Percentiles rank a stretch among this genome's conserved stretches.
Evolutionary conservation across 2,797 vertebrate genomes (phyloP).

Genomic region (Myotis vivesi): DNA sequence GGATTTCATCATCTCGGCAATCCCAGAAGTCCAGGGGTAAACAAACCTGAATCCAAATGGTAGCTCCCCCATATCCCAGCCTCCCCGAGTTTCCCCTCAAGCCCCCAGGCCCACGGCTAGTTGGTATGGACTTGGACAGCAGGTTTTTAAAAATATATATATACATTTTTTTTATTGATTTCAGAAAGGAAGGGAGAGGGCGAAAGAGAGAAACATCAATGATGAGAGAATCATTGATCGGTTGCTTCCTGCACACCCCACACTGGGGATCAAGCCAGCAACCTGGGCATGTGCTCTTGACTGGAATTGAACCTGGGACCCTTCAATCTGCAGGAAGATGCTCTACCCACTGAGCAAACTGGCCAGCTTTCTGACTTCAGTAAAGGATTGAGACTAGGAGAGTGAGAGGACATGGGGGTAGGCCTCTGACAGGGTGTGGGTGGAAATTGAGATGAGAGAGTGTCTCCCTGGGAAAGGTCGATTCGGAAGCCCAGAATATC

Average conservation of each 20-base stretch:
- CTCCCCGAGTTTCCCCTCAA: background rate
- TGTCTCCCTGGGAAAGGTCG: background rate
- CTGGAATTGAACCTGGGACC: too few relatives aligned
- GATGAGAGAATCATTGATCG: too few relatives aligned
- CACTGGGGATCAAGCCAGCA: too few relatives aligned
- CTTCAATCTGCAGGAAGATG: too few relatives aligned
- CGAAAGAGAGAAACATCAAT: too few relatives aligned
- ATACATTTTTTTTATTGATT: too few relatives aligned
- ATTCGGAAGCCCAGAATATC: background rate
- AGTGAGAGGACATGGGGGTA: background rate
- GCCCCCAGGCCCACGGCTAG: background rate
- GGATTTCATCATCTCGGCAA: background rate
- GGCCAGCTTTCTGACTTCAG: background rate
- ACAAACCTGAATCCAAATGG: background rate
- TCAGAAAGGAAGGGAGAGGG: too few relatives aligned
- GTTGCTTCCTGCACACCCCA: too few relatives aligned
- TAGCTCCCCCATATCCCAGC: background rate
- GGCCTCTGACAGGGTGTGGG: background rate
- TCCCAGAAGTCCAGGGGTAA: background rate
- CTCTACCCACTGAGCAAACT: too few relatives aligned
- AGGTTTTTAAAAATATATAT: background rate
- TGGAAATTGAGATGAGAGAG: background rate
- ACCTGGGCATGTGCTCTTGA: too few relatives aligned
- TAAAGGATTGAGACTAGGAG: background rate
- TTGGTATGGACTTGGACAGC: background rate